Evolutionary conservation across 2,797 vertebrate species (phyloP).

Genomic region (Rhinichthys osculus): DNA sequence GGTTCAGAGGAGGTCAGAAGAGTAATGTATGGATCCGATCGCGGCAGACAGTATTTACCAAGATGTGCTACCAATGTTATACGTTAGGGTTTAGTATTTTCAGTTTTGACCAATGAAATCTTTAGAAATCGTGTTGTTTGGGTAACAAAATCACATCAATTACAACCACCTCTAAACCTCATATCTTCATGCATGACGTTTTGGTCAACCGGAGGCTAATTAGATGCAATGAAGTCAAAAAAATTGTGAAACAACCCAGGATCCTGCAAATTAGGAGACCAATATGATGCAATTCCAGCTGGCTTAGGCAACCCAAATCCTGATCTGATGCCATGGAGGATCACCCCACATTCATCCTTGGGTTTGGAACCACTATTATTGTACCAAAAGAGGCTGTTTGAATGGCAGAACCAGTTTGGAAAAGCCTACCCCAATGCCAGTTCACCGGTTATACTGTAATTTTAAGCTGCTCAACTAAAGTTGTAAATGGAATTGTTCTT

Average conservation of each 20-base stretch:
- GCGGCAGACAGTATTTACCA: not conserved
- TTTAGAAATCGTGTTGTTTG: not conserved
- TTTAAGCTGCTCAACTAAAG: not conserved
- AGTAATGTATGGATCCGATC: not conserved
- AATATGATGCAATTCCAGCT: constrained; percentile 76
- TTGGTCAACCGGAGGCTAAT: not conserved
- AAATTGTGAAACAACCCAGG: constrained; percentile 67
- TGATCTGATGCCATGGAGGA: constrained; percentile 64
- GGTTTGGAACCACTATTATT: constrained; percentile 8
- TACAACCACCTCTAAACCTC: not conserved
- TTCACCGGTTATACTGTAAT: not conserved
- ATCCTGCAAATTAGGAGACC: constrained; percentile 72
- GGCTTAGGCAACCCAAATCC: constrained; percentile 75
- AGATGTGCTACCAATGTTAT: not conserved
- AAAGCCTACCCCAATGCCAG: not conserved
- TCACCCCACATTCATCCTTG: constrained; percentile 64
- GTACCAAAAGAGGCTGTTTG: constrained; percentile 35
- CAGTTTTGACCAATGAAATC: not conserved
- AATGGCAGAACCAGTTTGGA: constrained; percentile 8
- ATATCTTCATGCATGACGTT: not conserved
- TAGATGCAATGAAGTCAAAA: constrained; percentile 72
- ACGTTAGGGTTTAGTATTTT: not conserved
- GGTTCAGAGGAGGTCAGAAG: not conserved
- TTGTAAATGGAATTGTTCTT: not conserved
- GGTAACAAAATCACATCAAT: not conserved